These are phyloP conservation scores for Stenodera caucasica DNA, from an alignment of 2,888 invertebrate genomes.

Conservation along the genomic window DNA sequence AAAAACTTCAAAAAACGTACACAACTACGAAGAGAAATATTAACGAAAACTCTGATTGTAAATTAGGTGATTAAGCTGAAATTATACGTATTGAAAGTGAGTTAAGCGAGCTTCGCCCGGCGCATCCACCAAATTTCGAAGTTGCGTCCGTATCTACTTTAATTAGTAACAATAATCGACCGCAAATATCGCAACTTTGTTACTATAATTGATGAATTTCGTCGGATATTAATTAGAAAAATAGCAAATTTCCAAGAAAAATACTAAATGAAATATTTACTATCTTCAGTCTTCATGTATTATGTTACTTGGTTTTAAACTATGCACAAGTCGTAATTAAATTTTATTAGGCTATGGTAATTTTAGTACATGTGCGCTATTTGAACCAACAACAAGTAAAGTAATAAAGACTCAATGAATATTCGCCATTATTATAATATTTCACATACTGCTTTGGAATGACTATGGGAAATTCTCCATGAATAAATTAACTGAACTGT, in stretches of 20 bases:
- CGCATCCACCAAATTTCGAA: constrained; percentile 1
- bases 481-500: constrained; percentile 1
- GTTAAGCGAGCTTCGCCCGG: background rate
- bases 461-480: constrained; percentile 5
- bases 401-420: constrained; percentile 14
- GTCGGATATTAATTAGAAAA: too few species aligned
- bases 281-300: constrained; percentile 5
- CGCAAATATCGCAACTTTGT: too few species aligned
- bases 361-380: constrained; percentile 14
- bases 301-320: constrained; percentile 10
- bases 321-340: constrained; percentile 14
- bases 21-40: too few species aligned
- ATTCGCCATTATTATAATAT: constrained; percentile 10
- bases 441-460: constrained; percentile 5
- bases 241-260: too few species aligned
- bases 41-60: too few species aligned
- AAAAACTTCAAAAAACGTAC: too few species aligned
- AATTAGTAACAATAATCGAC: too few species aligned
- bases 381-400: constrained; percentile 2
- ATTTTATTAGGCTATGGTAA: constrained; percentile 14
- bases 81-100: background rate
- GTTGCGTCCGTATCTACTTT: background rate
- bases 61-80: background rate
- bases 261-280: constrained; percentile 12
- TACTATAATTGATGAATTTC: too few species aligned